Base-by-base conservation (phyloP, 2,888 invertebrate genomes). In the Troides helena region DNA sequence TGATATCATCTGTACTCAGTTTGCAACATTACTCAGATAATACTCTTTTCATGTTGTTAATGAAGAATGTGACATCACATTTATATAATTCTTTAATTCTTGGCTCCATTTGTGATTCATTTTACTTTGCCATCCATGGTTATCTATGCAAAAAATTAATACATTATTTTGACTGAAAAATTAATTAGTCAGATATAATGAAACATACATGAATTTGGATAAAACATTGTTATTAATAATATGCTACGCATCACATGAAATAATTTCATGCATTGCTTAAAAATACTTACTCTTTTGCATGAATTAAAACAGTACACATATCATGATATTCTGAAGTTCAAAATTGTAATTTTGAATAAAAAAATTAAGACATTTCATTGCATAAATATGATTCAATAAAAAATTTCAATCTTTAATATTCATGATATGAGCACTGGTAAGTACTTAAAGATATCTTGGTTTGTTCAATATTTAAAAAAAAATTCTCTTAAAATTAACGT, bases 71-170 rank as follows among this genome's bases (percentile, higher is more conserved):
- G 59, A 70, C 53, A 59, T 53, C 59, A 61, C 68, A 73, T 70
- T 65, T 68, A 71, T 71, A 69, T 67, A 73, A 72, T 72, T 75
- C 74, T 61, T 25, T 71, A 70, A 72, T 75, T 74, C 72, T 75
- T 73, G 71, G 70, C 70, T 75, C 70, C 74, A 72, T 74, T 70
- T 69, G 73, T 69, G 73, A 72, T 75, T 90, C 87, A 90, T 82
- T 86, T 91, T 77, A 91, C 80, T 83, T 83, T 86, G 82, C 88
- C 90, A 81, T 88, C 90, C 90, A 89, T 90, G 85, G 86, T 88
- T 81, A 78, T 77, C 78, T 80, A 79, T 74, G 77, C 75, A 73
- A 69, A 74, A 78, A 79, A 76, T 76, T 69, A 75, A 76, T 69
- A 71, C 56, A 59, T 73, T 69, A 74, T 74, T 75, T 73, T 72